Base-by-base conservation (phyloP, 2,888 invertebrate species). In the Brachylomia viminalis region DNA sequence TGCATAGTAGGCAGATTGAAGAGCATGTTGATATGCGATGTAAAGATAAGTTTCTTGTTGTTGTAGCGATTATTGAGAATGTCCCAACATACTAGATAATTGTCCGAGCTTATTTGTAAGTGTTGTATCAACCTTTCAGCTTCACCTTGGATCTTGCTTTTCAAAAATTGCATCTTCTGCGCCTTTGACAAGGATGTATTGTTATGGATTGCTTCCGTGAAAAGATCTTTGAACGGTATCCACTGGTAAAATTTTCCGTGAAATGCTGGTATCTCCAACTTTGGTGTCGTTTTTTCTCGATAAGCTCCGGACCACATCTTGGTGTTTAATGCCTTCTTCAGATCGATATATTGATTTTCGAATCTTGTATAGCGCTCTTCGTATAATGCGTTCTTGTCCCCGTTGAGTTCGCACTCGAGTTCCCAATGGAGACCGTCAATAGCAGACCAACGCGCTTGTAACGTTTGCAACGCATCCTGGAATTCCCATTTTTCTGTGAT, bases 401-500 rank as follows among this genome's bases (percentile, higher is more conserved):
- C 45, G 45, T 54, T n/a, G 13, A 54, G 54, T n/a, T 54, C 54
- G 54, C n/a, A 54, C n/a, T 54, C 54, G 6, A 54, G n/a, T 13
- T 54, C n/a, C 54, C 54, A 54, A 27, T 56, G 56, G 15, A 56
- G 56, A 27, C 15, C 15, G 27, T 56, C 27, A 56, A 56, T 27
- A 56, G 56, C 54, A 3, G 54, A n/a, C 54, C 54, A 54, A n/a
- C 54, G 54, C 15, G 15, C 27, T 27, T 56, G 56, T 27, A 56
- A 27, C 1, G 15, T 27, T 56, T 56, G 27, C 27, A 56, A 27
- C n/a, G 56, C 56, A 27, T 27, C 54, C 15, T 27, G 56, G 3
- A 56, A 27, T 49, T 73, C 72, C 72, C 65, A 54, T n/a, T 65
- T 72, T 47, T 65, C 65, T 17, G 23, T n/a, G 15, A 72, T 45